phyloP scores from a whole-genome alignment of 2,888 invertebrate genomes.

The Icerya purchasi region DNA sequence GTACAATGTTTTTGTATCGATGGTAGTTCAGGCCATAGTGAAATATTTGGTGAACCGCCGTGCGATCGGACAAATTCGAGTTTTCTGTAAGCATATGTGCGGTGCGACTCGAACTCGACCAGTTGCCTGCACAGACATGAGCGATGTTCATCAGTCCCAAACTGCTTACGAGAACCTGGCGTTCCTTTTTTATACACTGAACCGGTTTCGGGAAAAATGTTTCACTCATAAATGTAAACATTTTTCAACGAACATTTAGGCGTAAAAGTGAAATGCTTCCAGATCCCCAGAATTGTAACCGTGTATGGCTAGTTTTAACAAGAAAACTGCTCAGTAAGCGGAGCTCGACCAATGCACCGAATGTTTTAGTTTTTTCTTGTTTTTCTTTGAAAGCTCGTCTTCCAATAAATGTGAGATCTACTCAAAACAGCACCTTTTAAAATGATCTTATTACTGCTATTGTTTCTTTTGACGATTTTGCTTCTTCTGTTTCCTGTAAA shows the following conservation, averaged over 20 bases:
- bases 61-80: neutral
- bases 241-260: neutral
- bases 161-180: too few relatives aligned
- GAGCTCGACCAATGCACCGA: too few relatives aligned
- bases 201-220: neutral
- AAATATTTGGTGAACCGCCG: too few relatives aligned
- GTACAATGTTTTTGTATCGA: neutral
- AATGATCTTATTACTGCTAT: too few relatives aligned
- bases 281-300: neutral
- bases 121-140: neutral
- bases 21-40: too few relatives aligned
- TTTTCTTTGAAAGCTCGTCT: too few relatives aligned
- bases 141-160: neutral
- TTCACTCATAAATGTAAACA: neutral
- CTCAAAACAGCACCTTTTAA: too few relatives aligned
- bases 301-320: neutral
- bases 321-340: neutral
- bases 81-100: neutral
- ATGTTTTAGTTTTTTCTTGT: too few relatives aligned
- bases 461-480: too few relatives aligned
- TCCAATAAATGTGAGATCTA: too few relatives aligned
- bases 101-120: neutral
- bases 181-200: neutral
- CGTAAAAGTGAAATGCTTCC: neutral
- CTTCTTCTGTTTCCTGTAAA: too few relatives aligned